Evolutionary conservation across 2,113 vertebrate species (phyloP).

Genomic region (Callospermophilus lateralis): DNA sequence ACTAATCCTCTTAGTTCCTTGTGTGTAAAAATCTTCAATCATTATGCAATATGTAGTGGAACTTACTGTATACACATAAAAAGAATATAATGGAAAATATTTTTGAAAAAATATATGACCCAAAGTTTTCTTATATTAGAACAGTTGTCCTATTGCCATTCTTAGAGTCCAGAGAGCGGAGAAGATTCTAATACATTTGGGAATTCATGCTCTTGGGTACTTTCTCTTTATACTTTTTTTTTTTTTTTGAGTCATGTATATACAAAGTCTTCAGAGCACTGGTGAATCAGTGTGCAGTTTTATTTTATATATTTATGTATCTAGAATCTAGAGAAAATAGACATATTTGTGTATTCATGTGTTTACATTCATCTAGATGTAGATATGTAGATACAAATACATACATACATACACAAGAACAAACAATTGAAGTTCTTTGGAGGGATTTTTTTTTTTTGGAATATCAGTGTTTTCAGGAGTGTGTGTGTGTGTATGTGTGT

Average conservation of each 20-base stretch:
- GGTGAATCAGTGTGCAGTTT: background rate
- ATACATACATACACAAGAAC: background rate
- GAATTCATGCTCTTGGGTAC: background rate
- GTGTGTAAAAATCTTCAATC: constrained; percentile 51
- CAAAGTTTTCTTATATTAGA: constrained; percentile 75
- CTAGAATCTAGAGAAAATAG: background rate
- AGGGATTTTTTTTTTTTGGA: background rate
- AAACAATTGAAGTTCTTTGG: background rate
- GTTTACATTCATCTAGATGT: background rate
- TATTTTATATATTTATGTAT: background rate
- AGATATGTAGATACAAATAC: background rate
- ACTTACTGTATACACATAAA: constrained; percentile 23
- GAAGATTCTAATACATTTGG: background rate
- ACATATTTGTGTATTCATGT: background rate
- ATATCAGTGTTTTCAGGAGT: background rate
- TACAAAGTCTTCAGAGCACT: background rate
- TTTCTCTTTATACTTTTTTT: constrained; percentile 44
- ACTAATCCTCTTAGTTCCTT: constrained; percentile 69
- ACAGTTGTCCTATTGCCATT: background rate
- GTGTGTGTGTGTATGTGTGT: background rate
- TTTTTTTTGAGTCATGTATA: background rate
- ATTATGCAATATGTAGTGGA: background rate
- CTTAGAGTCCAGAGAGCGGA: background rate
- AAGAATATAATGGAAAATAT: constrained; percentile 69
- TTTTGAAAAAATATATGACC: constrained; percentile 70